Percentiles rank a stretch among this genome's conserved stretches.
phyloP scores from a whole-genome alignment of 2,113 vertebrate genomes.

The Salminus brasiliensis region DNA sequence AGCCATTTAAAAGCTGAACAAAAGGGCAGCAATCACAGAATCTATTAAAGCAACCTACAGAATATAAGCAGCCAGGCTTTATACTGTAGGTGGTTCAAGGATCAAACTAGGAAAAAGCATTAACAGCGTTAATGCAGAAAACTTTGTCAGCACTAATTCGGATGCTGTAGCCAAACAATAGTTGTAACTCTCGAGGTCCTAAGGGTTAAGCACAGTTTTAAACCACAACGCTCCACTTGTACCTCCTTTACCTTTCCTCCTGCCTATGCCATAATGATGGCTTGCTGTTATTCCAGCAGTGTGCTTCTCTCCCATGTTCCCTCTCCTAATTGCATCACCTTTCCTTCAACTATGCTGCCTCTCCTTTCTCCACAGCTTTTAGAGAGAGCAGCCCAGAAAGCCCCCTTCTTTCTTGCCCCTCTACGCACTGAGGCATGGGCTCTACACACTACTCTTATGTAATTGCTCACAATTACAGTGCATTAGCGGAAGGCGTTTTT shows the following conservation, averaged over 20 bases:
- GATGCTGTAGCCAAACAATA: background rate
- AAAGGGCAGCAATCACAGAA: no score
- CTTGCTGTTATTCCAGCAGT: slow-evolving; percentile 39
- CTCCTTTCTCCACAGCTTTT: slow-evolving; percentile 2
- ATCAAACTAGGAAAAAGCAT: no score
- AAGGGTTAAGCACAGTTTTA: background rate
- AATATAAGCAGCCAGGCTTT: no score
- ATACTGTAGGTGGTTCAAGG: no score
- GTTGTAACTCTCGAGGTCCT: background rate
- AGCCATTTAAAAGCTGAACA: no score
- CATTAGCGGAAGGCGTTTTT: background rate
- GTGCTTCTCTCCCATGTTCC: background rate
- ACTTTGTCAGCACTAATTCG: no score
- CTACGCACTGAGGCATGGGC: background rate
- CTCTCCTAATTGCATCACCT: slow-evolving; percentile 40
- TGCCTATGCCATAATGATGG: slow-evolving; percentile 36
- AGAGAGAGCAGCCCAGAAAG: background rate
- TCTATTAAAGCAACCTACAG: no score
- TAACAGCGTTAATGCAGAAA: no score
- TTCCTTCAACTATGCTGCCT: slow-evolving; percentile 27
- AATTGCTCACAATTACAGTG: background rate
- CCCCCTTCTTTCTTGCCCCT: background rate
- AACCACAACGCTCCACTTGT: background rate
- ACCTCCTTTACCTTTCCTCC: slow-evolving; percentile 9
- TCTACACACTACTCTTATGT: background rate